phyloP scores from a whole-genome alignment of 2,888 invertebrate species.

The Cheilosia scutellata region DNA sequence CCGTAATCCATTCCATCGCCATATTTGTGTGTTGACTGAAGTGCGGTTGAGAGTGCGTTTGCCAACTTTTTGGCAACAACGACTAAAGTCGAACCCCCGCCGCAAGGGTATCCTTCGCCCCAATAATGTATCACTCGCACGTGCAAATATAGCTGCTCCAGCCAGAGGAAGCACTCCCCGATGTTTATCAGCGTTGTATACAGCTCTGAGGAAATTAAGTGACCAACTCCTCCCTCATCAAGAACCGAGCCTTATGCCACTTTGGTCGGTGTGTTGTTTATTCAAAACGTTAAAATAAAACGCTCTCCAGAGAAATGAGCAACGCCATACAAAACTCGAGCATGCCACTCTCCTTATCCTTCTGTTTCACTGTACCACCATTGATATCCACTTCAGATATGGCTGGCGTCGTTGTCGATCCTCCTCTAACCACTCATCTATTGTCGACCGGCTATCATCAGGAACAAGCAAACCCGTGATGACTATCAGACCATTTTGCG shows the following conservation, averaged over 20 bases:
- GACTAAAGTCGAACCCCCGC: slow-evolving; percentile 6
- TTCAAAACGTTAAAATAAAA: slow-evolving; percentile 56
- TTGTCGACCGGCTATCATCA: slow-evolving; percentile 26
- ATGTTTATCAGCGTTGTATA: not conserved
- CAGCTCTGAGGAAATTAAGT: slow-evolving; percentile 37
- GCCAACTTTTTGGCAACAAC: slow-evolving; percentile 63
- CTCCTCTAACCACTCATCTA: slow-evolving; percentile 22
- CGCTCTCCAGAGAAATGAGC: slow-evolving; percentile 18
- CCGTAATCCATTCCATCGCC: slow-evolving; percentile 86
- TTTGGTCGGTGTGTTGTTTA: slow-evolving; percentile 42
- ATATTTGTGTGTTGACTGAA: slow-evolving; percentile 78
- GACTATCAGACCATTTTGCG: slow-evolving; percentile 37
- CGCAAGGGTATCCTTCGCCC: slow-evolving; percentile 7
- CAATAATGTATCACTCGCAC: slow-evolving; percentile 16
- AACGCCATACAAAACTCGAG: slow-evolving; percentile 31
- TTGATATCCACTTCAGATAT: slow-evolving; percentile 58
- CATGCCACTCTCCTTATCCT: slow-evolving; percentile 42
- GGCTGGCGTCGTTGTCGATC: slow-evolving; percentile 11
- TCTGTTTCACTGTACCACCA: slow-evolving; percentile 14
- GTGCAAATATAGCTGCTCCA: slow-evolving; percentile 3
- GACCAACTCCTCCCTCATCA: slow-evolving; percentile 40
- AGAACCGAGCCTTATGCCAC: slow-evolving; percentile 12
- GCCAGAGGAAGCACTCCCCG: not conserved
- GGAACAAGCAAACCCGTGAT: not conserved
- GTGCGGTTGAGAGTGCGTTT: slow-evolving; percentile 53